Evolutionary conservation across 2,888 invertebrate genomes (phyloP), one percentile per base, ranked within the genome.

Genomic region (Acleris sparsana): DNA sequence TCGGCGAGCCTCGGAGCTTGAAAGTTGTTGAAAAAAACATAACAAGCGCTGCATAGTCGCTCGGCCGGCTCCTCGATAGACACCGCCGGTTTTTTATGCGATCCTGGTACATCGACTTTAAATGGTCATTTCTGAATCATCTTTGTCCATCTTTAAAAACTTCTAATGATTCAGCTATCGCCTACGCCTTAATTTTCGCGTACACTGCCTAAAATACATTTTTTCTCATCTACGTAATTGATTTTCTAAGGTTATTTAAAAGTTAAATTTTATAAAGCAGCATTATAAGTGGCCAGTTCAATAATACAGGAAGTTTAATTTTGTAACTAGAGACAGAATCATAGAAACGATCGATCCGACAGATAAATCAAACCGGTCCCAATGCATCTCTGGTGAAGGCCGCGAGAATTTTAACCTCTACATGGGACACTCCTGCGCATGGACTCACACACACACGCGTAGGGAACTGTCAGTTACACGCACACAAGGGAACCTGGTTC

Each of bases 351-450:
- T 80, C 73, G 73, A 80, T 74, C 72, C 62, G 69, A 72, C 80
- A 80, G 77, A 86, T 85, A 84, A 83, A 82, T 84, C 74, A 74
- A 81, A 86, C 85, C 85, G 84, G 83, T 86, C 85, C 77, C 82
- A 89, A 82, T 91, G 85, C 91, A 87, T 83, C 88, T 83, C 88
- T 89, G 87, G 88, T 89, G 92, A 92, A 92, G 92, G 92, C 89
- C 92, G 89, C 85, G 82, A 80, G 82, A 86, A 80, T 76, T 71
- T 72, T 85, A 85, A 86, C 87, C 87, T 85, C 85, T 82, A 82
- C 82, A 81, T 80, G 82, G 85, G 87, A 84, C 86, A 86, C 82
- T 87, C 85, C 80, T 83, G 85, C 85, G 49, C 57, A 81, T 80
- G 82, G 83, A 80, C 80, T 77, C 80, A 82, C 82, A 75, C 87